These are phyloP conservation scores for Monochamus saltuarius DNA, from an alignment of 1,140 invertebrate species.

Conservation along the genomic window DNA sequence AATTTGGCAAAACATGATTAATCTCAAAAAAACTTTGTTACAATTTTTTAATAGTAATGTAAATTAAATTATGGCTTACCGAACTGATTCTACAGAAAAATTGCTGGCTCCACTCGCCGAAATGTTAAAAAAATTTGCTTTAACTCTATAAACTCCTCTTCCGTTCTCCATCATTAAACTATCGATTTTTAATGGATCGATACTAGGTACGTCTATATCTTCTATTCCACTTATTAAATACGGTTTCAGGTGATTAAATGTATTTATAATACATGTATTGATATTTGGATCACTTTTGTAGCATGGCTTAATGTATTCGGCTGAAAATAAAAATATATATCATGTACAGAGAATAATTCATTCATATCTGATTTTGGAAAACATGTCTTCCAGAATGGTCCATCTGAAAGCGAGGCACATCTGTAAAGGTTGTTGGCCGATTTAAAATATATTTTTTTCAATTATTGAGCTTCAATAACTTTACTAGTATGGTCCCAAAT, in stretches of 20 bases:
- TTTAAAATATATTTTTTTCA: no score
- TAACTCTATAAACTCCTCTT: slow-evolving; percentile 68
- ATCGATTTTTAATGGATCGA: slow-evolving; percentile 70
- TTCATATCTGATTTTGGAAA: no score
- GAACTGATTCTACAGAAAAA: slow-evolving; percentile 57
- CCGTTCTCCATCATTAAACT: slow-evolving; percentile 73
- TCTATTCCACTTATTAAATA: slow-evolving; percentile 67
- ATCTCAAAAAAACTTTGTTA: no score
- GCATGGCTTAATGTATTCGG: slow-evolving; percentile 72
- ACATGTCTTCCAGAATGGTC: no score
- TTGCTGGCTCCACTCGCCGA: slow-evolving; percentile 72
- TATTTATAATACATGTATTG: slow-evolving; percentile 65
- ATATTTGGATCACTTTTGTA: slow-evolving; percentile 64
- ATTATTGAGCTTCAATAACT: no score
- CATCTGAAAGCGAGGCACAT: no score
- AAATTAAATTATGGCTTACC: no score
- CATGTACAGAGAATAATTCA: no score
- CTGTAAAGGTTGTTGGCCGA: no score
- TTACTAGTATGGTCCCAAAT: no score
- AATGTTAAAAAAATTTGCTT: slow-evolving; percentile 70
- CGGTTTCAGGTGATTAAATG: slow-evolving; percentile 70
- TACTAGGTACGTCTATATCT: slow-evolving; percentile 68
- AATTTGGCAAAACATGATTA: no score
- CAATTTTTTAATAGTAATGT: no score
- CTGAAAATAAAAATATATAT: slow-evolving; percentile 58